These are phyloP conservation scores for Aphidius gifuensis DNA, from an alignment of 1,140 invertebrate genomes.

Conservation along the genomic window DNA sequence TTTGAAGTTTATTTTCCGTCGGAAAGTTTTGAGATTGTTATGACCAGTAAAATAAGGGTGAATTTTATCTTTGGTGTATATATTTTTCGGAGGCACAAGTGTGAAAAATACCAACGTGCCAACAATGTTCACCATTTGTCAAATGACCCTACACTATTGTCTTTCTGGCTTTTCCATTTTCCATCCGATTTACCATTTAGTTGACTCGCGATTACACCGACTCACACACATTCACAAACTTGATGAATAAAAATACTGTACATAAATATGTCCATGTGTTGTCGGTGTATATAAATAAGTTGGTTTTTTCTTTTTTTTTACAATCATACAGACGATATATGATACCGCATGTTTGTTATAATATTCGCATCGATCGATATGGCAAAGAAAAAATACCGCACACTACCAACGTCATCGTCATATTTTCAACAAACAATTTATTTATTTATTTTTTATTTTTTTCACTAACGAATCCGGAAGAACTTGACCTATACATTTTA, in stretches of 20 bases:
- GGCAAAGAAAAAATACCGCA: no score
- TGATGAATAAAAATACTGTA: neutral
- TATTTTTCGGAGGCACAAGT: neutral
- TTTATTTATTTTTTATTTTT: neutral
- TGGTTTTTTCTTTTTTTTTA: no score
- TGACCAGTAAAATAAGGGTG: neutral
- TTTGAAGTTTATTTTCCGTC: no score
- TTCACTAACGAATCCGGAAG: slow-evolving; percentile 23
- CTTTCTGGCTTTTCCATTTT: slow-evolving; percentile 53
- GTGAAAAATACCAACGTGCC: slow-evolving; percentile 7
- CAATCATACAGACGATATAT: no score
- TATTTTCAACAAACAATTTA: no score
- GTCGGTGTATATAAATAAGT: no score
- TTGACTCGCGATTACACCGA: slow-evolving; percentile 16
- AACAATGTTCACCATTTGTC: slow-evolving; percentile 46
- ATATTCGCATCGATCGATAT: no score
- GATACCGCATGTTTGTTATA: no score
- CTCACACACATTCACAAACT: slow-evolving; percentile 17
- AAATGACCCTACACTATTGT: slow-evolving; percentile 33
- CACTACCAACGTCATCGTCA: slow-evolving; percentile 15
- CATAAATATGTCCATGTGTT: no score
- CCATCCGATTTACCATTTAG: slow-evolving; percentile 48
- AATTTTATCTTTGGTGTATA: neutral
- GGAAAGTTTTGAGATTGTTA: no score
- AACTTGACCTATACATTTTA: neutral